Evolutionary conservation across 53 echinoderm and acorn worm species (phyloP).

Genomic region (Temnopleurus reevesii): DNA sequence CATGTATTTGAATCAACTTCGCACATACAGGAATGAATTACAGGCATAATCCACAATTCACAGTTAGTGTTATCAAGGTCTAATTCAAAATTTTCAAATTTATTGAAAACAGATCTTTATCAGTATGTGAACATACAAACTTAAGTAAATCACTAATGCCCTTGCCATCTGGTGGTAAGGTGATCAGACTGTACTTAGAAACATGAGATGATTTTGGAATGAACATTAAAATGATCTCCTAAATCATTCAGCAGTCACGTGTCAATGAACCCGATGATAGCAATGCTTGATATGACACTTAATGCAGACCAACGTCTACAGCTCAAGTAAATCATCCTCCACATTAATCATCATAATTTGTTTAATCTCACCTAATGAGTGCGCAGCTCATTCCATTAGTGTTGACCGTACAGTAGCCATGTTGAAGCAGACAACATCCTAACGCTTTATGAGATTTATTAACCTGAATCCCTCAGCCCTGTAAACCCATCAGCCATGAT

Average conservation of each 20-base stretch:
- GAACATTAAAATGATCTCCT: slow-evolving; percentile 26
- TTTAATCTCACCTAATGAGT: not conserved
- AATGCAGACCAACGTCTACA: not conserved
- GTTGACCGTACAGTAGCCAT: not conserved
- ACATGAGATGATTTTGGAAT: slow-evolving; percentile 16
- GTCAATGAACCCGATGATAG: slow-evolving; percentile 10
- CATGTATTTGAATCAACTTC: no score
- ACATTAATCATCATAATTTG: slow-evolving; percentile 44
- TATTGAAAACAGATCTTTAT: no score
- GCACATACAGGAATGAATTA: not conserved
- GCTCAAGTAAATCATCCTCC: not conserved
- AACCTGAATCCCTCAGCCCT: not conserved
- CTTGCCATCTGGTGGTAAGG: not conserved
- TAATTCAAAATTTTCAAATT: no score
- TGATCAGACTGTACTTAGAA: not conserved
- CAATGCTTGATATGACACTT: not conserved
- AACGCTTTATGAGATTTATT: slow-evolving; percentile 28
- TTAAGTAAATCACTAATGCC: not conserved
- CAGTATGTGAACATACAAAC: no score
- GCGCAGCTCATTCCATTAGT: not conserved
- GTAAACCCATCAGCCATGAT: not conserved
- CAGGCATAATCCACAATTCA: no score
- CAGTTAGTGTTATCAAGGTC: no score
- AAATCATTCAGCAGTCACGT: not conserved
- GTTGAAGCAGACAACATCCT: not conserved